Base-by-base conservation (phyloP, 2,113 vertebrate species). In the Chlamydotis undulata region DNA sequence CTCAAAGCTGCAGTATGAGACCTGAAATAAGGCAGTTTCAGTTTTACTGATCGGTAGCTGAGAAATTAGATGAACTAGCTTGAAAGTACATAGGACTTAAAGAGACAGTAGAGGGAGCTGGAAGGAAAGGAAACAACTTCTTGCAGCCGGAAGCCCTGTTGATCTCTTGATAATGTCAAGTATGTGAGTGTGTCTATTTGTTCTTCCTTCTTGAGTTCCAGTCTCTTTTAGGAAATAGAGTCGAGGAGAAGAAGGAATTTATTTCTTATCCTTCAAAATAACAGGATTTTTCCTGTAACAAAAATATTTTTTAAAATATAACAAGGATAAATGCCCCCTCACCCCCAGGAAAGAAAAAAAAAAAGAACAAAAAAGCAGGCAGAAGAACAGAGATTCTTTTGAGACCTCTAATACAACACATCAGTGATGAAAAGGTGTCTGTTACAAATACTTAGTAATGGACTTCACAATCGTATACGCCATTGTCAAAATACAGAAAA, bases 91-190 rank as follows among this genome's bases (percentile, higher is more conserved):
- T 33, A 26, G 13, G 26, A 23, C 13, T 57, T 70, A 14, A 13
- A 73, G 29, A n/a, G 61, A 71, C 94, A 50, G 80, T 55, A 96
- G 96, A 89, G 95, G 94, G 92, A 90, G 94, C 86, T 61, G 75
- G 35, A 89, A 64, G 83, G 43, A 96, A 93, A 90, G 80, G 49
- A 90, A 92, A 87, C 15, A 8, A 61, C 12, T 33, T 53, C 35
- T 92, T 83, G 24, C 47, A 67, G 13, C 16, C 0, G 3, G 60
- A 78, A 87, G 39, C 60, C 12, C n/a, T 49, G 47, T 25, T 92
- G 56, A 10, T 77, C 7, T 4, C 50, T 55, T 73, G 43, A 45
- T 69, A n/a, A 82, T 18, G 25, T 86, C 24, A 50, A 75, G 5
- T 69, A 31, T 49, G 60, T 43, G 64, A 86, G 78, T 69, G 35